These are phyloP conservation scores for Penaeus chinensis DNA, from an alignment of 1,140 invertebrate species.

Conservation along the genomic window DNA sequence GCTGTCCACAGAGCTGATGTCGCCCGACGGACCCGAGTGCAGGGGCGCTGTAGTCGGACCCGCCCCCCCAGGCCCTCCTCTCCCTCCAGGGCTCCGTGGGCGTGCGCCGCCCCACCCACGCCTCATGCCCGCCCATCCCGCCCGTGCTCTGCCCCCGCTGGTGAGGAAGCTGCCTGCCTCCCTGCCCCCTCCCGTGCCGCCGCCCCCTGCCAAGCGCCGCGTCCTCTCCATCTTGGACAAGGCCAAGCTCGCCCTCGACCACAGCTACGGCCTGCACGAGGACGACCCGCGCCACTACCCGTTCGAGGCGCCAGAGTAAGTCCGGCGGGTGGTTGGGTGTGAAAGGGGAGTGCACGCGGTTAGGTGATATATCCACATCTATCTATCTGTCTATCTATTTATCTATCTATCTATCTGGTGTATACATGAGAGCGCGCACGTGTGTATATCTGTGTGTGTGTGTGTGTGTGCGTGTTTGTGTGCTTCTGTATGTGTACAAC, in stretches of 20 bases:
- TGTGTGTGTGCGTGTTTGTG: no score
- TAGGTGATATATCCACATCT: no score
- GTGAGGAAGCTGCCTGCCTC: conserved; percentile 47
- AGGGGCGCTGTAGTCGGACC: conserved; percentile 38
- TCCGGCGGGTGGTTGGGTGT: conserved; percentile 47
- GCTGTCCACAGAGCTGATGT: conserved; percentile 36
- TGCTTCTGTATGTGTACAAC: no score
- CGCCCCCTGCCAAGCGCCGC: conserved; percentile 76
- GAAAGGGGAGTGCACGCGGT: no score
- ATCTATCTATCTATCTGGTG: no score
- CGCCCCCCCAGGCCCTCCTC: conserved; percentile 39
- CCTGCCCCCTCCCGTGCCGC: conserved; percentile 71
- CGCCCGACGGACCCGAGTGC: conserved; percentile 47
- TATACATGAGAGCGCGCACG: no score
- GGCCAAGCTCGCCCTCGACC: conserved; percentile 82
- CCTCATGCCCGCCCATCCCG: conserved; percentile 46
- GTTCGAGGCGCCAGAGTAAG: conserved; percentile 66
- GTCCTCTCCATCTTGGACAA: conserved; percentile 85
- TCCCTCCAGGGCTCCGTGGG: conserved; percentile 43
- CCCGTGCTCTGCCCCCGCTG: conserved; percentile 50
- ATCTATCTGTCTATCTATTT: no score
- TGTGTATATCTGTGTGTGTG: no score
- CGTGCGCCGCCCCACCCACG: conserved; percentile 49
- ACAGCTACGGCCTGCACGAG: conserved; percentile 73
- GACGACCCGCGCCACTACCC: conserved; percentile 58